Evolutionary conservation across 1,140 invertebrate genomes (phyloP).

Genomic region (Colletes latitarsis): DNA sequence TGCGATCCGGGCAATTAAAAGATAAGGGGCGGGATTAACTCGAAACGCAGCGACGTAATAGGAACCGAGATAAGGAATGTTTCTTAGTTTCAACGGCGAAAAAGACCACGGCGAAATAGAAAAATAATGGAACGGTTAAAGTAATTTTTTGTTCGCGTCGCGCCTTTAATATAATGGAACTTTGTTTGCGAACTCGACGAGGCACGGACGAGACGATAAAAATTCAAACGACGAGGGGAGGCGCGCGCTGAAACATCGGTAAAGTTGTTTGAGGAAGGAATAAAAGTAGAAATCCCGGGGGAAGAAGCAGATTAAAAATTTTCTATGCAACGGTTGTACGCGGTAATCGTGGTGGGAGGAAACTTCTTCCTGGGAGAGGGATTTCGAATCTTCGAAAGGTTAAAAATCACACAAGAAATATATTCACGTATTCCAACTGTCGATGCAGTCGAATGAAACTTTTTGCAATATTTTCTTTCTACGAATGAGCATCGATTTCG

Average conservation of each 20-base stretch:
- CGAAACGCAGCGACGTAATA: constrained; percentile 9
- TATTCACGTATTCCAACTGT: no score
- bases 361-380: background rate
- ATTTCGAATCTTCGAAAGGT: background rate
- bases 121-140: constrained; percentile 9
- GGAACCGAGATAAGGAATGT: constrained; percentile 11
- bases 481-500: no score
- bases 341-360: background rate
- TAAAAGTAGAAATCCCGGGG: background rate
- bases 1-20: constrained; percentile 52
- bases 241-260: background rate
- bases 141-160: constrained; percentile 19
- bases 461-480: no score
- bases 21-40: constrained; percentile 28
- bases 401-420: background rate
- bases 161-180: constrained; percentile 14
- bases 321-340: background rate
- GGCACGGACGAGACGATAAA: background rate
- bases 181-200: background rate
- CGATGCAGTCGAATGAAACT: no score
- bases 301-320: background rate
- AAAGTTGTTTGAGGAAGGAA: background rate
- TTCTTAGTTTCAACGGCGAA: constrained; percentile 10
- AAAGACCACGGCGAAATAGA: background rate
- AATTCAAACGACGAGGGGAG: background rate